Base-by-base conservation (phyloP, 2,797 vertebrate species). In the Pangasius krempfi region DNA sequence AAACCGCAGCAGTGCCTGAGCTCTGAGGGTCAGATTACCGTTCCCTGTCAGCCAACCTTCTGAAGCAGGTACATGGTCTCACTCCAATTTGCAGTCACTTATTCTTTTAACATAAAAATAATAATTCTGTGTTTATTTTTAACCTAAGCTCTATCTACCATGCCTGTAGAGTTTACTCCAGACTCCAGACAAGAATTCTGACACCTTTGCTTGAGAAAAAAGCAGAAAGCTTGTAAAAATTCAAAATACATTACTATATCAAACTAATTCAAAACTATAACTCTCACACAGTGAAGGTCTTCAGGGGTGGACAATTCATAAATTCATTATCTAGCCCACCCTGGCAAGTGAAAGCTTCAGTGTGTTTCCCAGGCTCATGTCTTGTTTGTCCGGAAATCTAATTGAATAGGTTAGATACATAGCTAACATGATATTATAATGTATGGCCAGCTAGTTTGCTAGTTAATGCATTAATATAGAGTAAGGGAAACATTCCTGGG, bases 31-130 rank as follows among this genome's bases (percentile, higher is more conserved):
- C 79, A 50, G 10, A 8, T 5, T 66, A 47, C 40, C 12, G 14
- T 56, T 54, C 40, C 25, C 6, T 66, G 70, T 76, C 22, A 64
- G 47, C 58, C 56, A 27, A 4, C 22, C 76, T 72, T 50, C 81
- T 3, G 60, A 84, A 70, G 22, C 78, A 88, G 91, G 92, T 91
- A 89, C 44, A 27, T 79, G 14, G 13, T 50, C 40, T 85, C 14
- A 47, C 1, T 14, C 73, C 13, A 58, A 64, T 10, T 27, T 27
- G 3, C 18, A 64, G 37, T 83, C 37, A 18, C 56, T 40, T 33
- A 4, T 79, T 54, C 27, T 79, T 60, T 14, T 47, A 18, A 64
- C 60, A 50, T 64, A 16, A 64, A 81, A 83, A 64, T 7, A 82
- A 60, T 27, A 37, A 2, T 22, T 13, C 0, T 37, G 4, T 27